These are phyloP conservation scores for Camptogramma bilineatum DNA, from an alignment of 2,888 invertebrate species.

Conservation along the genomic window DNA sequence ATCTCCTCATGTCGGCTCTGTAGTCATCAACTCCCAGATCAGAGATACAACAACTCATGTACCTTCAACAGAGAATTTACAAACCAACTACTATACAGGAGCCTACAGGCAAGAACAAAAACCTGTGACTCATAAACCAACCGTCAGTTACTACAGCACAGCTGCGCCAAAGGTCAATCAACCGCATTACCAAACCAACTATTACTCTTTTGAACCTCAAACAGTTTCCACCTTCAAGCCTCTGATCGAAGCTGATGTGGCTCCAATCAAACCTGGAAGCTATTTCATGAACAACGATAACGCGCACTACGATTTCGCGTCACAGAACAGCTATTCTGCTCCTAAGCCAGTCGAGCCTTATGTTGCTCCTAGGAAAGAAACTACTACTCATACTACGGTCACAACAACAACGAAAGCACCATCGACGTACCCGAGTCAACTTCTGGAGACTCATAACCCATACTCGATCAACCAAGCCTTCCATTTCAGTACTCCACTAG, in stretches of 20 bases:
- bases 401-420: constrained; percentile 67
- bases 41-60: constrained; percentile 58
- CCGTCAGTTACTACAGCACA: constrained; percentile 70
- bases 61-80: constrained; percentile 42
- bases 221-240: constrained; percentile 68
- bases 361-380: constrained; percentile 60
- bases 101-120: constrained; percentile 56
- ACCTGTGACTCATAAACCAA: constrained; percentile 72
- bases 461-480: constrained; percentile 82
- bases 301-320: constrained; percentile 60
- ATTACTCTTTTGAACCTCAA: constrained; percentile 78
- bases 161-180: constrained; percentile 48
- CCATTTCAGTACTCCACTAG: constrained; percentile 79
- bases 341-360: constrained; percentile 51
- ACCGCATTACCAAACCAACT: constrained; percentile 59
- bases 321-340: constrained; percentile 48
- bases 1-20: constrained; percentile 94
- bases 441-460: constrained; percentile 79
- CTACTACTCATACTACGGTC: constrained; percentile 55
- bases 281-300: constrained; percentile 65
- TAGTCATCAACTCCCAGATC: constrained; percentile 88
- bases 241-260: constrained; percentile 53
- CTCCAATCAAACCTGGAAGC: constrained; percentile 62
- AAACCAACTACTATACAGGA: constrained; percentile 41
- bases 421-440: constrained; percentile 71